A percentile compares a stretch with the other conserved stretches of the same genome.
Conservation (phyloP, 2,113 vertebrate genomes). For the Passer montanus region DNA sequence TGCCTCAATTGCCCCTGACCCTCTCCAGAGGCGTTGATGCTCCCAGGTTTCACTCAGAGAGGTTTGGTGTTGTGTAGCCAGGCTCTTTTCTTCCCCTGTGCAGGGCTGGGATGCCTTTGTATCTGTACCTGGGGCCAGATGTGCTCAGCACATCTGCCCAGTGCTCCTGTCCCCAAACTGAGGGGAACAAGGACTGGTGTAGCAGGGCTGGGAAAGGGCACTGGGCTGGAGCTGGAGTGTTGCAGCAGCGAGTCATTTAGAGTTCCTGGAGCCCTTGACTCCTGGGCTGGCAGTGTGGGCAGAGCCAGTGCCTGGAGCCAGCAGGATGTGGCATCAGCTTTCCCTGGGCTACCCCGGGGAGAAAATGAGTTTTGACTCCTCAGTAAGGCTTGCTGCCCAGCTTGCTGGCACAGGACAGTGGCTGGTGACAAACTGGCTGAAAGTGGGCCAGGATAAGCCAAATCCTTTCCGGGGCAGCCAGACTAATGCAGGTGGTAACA, state of each 20-base stretch:
- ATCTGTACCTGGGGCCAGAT: accelerated
- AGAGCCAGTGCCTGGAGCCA: neutral
- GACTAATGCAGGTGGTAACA: neutral
- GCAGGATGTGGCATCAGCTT: neutral
- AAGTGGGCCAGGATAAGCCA: neutral
- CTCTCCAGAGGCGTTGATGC: neutral
- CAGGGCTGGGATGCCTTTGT: neutral
- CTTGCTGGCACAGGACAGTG: neutral
- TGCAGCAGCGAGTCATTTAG: neutral
- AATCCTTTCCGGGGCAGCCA: neutral
- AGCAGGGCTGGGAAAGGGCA: neutral
- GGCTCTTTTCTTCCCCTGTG: neutral
- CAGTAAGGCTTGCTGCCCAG: neutral
- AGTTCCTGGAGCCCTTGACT: neutral
- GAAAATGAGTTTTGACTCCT: neutral
- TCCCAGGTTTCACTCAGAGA: neutral
- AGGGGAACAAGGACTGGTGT: neutral
- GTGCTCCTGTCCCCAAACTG: accelerated
- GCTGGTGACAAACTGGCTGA: neutral
- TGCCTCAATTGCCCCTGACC: neutral
- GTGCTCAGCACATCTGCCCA: neutral
- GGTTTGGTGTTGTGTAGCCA: neutral
- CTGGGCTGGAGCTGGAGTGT: neutral
- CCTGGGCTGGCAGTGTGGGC: neutral
- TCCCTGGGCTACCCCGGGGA: neutral